Conservation (phyloP, 2,797 vertebrate genomes). For the Rhinella marina region DNA sequence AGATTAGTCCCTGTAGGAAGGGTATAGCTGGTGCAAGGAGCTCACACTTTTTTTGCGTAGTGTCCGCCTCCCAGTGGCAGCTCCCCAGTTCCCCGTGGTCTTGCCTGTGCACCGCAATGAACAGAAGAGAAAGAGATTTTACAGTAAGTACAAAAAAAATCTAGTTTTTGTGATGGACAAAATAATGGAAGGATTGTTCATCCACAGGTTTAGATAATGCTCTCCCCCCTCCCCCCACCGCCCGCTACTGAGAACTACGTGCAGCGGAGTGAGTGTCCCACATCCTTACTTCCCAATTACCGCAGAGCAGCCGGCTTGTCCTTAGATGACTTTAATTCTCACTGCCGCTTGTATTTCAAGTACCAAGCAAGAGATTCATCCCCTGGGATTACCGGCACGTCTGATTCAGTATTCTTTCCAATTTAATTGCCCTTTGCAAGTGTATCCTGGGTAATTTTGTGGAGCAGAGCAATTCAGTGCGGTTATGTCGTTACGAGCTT, state of each 20-base stretch:
- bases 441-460: too few species aligned
- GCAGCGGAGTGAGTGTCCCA: not conserved
- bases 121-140: too few species aligned
- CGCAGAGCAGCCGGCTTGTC: not conserved
- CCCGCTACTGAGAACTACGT: too few species aligned
- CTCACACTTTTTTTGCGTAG: too few species aligned
- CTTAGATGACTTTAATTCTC: slow-evolving; percentile 7
- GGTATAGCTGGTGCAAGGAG: too few species aligned
- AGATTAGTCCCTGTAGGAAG: too few species aligned
- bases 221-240: not conserved
- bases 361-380: not conserved
- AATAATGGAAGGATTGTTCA: too few species aligned
- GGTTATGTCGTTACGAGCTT: not conserved
- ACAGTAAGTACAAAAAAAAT: too few species aligned
- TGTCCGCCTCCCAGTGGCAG: too few species aligned
- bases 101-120: too few species aligned
- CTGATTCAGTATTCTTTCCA: not conserved
- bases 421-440: slow-evolving; percentile 6
- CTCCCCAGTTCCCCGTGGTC: too few species aligned
- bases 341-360: not conserved
- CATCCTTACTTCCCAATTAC: not conserved
- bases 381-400: not conserved
- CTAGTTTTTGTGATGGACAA: too few species aligned
- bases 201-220: not conserved
- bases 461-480: not conserved